phyloP scores from a whole-genome alignment of 2,797 vertebrate genomes.

The Ciconia nigra region DNA sequence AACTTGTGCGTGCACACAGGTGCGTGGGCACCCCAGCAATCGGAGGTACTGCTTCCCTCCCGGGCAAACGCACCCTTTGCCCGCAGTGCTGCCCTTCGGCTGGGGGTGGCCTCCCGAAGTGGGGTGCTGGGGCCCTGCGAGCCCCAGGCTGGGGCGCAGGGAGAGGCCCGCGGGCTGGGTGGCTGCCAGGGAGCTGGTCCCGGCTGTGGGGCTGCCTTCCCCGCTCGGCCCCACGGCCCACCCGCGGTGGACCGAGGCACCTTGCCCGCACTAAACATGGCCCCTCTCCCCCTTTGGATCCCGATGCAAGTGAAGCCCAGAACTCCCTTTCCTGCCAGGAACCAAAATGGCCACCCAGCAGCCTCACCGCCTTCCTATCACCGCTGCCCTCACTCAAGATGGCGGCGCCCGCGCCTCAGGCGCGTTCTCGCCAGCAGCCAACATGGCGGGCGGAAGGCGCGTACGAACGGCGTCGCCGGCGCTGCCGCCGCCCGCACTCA shows the following conservation, averaged over 20 bases:
- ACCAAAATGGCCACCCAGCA: not conserved
- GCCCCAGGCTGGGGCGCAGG: not conserved
- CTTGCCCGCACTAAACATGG: not conserved
- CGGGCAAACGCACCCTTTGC: not conserved
- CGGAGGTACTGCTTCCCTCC: not conserved
- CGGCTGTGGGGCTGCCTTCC: not conserved
- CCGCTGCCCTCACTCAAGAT: not conserved
- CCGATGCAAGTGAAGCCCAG: not conserved
- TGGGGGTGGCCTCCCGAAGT: not conserved
- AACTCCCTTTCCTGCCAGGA: not conserved
- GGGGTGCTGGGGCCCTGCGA: not conserved
- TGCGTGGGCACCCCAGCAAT: accelerated
- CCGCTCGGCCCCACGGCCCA: not conserved
- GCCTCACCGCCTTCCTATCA: accelerated
- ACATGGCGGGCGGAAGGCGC: not conserved
- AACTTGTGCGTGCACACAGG: no score
- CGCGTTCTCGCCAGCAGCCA: not conserved
- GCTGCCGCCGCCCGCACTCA: not conserved
- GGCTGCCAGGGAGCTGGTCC: not conserved
- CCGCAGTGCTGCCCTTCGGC: not conserved
- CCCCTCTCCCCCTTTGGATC: accelerated
- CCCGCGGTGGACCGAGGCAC: no score
- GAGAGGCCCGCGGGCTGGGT: not conserved
- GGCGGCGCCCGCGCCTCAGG: not conserved
- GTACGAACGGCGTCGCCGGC: accelerated